phyloP scores from a whole-genome alignment of 1,140 invertebrate species.

The Nebria ingens region DNA sequence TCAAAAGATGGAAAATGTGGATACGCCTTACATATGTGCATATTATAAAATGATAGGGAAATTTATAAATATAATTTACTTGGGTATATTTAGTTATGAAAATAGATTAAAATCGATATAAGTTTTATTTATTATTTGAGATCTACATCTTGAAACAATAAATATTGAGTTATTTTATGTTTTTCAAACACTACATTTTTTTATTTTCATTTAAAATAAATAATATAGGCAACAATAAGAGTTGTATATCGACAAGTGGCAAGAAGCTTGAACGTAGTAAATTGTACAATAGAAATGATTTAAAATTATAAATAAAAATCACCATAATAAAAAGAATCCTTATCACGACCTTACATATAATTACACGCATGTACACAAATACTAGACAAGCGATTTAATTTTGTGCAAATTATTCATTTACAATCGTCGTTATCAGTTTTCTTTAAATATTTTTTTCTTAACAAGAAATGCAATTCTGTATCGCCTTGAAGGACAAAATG shows the following conservation, averaged over 20 bases:
- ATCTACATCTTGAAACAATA: slow-evolving; percentile 6
- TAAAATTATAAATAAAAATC: not conserved
- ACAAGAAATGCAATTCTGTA: not conserved
- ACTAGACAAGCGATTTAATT: slow-evolving; percentile 7
- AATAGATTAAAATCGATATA: slow-evolving; percentile 1
- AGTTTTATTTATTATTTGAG: not conserved
- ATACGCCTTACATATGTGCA: no score
- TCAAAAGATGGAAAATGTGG: no score
- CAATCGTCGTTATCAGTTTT: no score
- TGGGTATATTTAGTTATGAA: no score
- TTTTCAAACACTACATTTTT: not conserved
- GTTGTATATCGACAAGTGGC: not conserved
- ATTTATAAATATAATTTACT: no score
- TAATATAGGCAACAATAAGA: not conserved
- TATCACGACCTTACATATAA: slow-evolving; percentile 7
- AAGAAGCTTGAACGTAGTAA: not conserved
- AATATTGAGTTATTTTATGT: not conserved
- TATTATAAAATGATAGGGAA: no score
- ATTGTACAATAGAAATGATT: not conserved
- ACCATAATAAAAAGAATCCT: slow-evolving; percentile 3
- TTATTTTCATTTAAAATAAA: not conserved
- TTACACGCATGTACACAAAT: slow-evolving; percentile 6
- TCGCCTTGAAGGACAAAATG: not conserved
- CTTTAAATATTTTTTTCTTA: not conserved
- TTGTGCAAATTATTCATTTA: slow-evolving; percentile 8